Evolutionary conservation across 2,113 vertebrate genomes (phyloP).

Genomic region (Phalacrocorax aristotelis): DNA sequence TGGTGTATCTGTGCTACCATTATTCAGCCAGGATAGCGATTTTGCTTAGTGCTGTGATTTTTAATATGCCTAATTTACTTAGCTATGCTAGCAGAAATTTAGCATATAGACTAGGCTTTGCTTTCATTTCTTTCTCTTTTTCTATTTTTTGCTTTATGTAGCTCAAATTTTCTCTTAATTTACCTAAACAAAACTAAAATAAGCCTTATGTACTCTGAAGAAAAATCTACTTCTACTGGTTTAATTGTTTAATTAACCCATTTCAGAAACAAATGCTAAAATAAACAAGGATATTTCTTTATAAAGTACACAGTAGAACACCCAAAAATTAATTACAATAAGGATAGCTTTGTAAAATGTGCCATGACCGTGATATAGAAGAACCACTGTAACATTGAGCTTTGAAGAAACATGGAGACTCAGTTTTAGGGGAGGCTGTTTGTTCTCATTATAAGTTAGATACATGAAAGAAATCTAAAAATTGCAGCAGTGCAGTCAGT

Average conservation of each 20-base stretch:
- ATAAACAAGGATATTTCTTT: background rate
- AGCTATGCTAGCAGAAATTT: background rate
- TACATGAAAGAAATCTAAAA: background rate
- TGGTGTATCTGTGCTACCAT: background rate
- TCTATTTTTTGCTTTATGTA: slow-evolving; percentile 13
- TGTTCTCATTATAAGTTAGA: background rate
- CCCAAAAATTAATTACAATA: background rate
- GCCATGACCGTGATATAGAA: background rate
- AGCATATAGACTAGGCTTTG: background rate
- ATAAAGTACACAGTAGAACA: background rate
- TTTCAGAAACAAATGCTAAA: background rate
- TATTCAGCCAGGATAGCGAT: background rate
- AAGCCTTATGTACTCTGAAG: background rate
- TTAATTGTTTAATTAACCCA: background rate
- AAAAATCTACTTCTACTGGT: background rate
- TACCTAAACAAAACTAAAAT: background rate
- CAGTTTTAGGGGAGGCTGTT: background rate
- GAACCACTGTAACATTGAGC: background rate
- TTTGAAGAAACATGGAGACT: background rate
- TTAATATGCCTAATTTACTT: background rate
- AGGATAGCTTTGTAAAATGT: background rate
- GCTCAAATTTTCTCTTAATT: background rate
- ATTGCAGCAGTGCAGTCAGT: background rate
- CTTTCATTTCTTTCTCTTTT: background rate
- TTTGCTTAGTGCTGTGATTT: background rate